phyloP scores from a whole-genome alignment of 2,797 vertebrate genomes.

The Oreochromis mossambicus region DNA sequence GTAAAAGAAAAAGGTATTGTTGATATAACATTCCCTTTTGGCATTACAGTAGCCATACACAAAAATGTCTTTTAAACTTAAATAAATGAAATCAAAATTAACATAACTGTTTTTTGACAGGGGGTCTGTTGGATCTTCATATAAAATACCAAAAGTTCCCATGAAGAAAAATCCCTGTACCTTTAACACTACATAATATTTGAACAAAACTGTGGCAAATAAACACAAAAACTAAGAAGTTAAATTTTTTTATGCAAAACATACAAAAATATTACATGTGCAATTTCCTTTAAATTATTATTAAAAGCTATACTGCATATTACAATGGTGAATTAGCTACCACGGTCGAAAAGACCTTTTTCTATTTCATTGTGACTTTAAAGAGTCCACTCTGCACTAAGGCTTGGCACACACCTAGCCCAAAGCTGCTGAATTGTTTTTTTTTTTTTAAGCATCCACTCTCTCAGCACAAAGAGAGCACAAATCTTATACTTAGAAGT shows the following conservation, averaged over 20 bases:
- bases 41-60: neutral
- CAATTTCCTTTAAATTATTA: neutral
- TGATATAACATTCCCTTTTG: neutral
- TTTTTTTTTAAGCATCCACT: neutral
- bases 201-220: neutral
- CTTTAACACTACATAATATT: neutral
- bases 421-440: neutral
- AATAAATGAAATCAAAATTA: neutral
- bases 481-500: neutral
- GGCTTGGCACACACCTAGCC: neutral
- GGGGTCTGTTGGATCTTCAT: neutral
- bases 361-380: neutral
- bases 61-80: neutral
- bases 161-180: neutral
- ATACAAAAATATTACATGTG: neutral
- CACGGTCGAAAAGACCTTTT: neutral
- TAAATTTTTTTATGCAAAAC: neutral
- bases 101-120: neutral
- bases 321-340: neutral
- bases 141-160: neutral
- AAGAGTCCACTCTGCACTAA: neutral
- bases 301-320: neutral
- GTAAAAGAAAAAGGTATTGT: neutral
- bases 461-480: slow-evolving; percentile 9
- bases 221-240: neutral